Percentiles rank a stretch among this genome's conserved stretches.
Evolutionary conservation across 2,797 vertebrate species (phyloP).

Genomic region (Synanceia verrucosa): DNA sequence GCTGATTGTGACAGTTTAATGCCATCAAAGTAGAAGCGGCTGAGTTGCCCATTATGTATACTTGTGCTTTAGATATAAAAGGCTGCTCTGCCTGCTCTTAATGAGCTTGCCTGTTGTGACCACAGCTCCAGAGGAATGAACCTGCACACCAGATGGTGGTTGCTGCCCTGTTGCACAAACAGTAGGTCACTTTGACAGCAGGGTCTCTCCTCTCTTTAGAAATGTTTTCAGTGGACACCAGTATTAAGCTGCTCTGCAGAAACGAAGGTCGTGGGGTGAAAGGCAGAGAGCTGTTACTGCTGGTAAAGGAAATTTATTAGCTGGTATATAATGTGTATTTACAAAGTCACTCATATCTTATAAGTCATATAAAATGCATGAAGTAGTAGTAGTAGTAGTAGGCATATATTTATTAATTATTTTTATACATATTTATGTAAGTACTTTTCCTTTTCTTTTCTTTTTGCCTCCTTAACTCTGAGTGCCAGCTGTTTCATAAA

Average conservation of each 20-base stretch:
- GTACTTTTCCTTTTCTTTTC: too few species aligned
- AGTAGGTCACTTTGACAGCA: conserved; percentile 27
- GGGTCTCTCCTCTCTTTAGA: conserved; percentile 5
- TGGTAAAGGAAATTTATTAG: too few species aligned
- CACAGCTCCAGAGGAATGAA: conserved; percentile 31
- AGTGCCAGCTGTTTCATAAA: too few species aligned
- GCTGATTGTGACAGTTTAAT: conserved; percentile 4
- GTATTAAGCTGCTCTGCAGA: background rate
- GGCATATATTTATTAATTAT: too few species aligned
- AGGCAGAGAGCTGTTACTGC: background rate
- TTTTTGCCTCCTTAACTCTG: too few species aligned
- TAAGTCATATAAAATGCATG: too few species aligned
- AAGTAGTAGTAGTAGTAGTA: too few species aligned
- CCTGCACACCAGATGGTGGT: conserved; percentile 43
- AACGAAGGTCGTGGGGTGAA: conserved; percentile 1
- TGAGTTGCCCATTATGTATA: conserved; percentile 9
- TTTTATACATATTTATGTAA: too few species aligned
- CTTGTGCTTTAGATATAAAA: conserved; percentile 17
- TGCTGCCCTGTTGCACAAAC: conserved; percentile 14
- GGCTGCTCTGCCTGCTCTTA: conserved; percentile 12
- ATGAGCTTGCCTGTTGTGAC: conserved; percentile 10
- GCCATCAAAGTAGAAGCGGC: background rate
- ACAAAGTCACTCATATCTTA: too few species aligned
- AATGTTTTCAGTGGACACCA: background rate
- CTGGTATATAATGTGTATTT: too few species aligned